Conservation (phyloP, 1,140 invertebrate species). For the Wiebesia pumilae region DNA sequence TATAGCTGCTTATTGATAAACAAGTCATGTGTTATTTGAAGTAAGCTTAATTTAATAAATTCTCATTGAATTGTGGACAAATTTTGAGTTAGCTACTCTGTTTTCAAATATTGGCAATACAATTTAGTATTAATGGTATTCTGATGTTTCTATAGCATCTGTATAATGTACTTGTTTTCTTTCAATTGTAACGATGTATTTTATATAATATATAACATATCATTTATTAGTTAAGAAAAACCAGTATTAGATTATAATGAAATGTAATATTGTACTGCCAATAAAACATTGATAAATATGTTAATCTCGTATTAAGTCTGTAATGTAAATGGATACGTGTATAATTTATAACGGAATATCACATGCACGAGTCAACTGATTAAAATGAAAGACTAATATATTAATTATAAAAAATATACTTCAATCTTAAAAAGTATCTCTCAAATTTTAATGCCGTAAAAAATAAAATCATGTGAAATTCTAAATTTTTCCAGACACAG, state of each 20-base stretch:
- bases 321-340: slow-evolving; percentile 20
- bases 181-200: slow-evolving; percentile 9
- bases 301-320: slow-evolving; percentile 19
- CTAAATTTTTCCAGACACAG: slow-evolving; percentile 62
- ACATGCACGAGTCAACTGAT: slow-evolving; percentile 56
- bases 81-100: slow-evolving; percentile 15
- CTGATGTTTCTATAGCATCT: background rate
- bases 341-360: slow-evolving; percentile 47
- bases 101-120: slow-evolving; percentile 16
- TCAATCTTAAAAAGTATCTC: slow-evolving; percentile 35
- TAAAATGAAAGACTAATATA: slow-evolving; percentile 38
- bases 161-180: background rate
- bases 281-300: slow-evolving; percentile 9
- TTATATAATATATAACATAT: background rate
- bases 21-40: slow-evolving; percentile 28
- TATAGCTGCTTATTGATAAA: slow-evolving; percentile 17
- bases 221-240: background rate
- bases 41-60: slow-evolving; percentile 9
- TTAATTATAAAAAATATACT: slow-evolving; percentile 35
- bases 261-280: slow-evolving; percentile 11
- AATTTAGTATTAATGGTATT: background rate
- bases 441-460: slow-evolving; percentile 33
- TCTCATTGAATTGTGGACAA: background rate
- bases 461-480: slow-evolving; percentile 33
- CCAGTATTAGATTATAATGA: background rate